A percentile compares a stretch with the other conserved stretches of the same genome.
These are phyloP conservation scores for Drosophila kokeensis DNA, from an alignment of 2,888 invertebrate species.

Conservation along the genomic window DNA sequence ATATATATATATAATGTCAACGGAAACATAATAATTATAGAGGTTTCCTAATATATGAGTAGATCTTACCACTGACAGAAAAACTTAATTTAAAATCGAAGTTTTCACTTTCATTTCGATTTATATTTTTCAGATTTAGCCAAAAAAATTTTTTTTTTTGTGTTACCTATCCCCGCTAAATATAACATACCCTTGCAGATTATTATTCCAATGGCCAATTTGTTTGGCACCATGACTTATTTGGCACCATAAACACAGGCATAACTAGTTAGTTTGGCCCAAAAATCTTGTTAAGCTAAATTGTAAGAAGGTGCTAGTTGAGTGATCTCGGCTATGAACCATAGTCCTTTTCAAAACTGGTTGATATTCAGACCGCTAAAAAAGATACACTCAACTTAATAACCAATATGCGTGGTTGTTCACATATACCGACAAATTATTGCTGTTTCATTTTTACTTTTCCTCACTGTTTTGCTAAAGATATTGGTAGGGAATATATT, in stretches of 20 bases:
- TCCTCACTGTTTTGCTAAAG: neutral
- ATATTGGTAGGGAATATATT: neutral
- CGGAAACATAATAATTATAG: neutral
- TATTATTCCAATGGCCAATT: neutral
- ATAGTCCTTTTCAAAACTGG: neutral
- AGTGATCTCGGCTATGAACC: neutral
- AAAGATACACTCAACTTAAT: neutral
- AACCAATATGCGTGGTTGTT: neutral
- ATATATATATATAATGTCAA: neutral
- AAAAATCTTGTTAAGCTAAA: neutral
- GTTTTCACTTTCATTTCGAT: neutral
- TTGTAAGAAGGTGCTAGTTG: neutral
- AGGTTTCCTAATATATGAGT: neutral
- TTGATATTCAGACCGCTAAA: neutral
- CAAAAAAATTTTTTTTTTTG: neutral
- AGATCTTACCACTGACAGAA: neutral
- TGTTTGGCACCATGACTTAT: neutral
- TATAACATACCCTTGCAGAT: neutral
- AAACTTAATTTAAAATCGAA: neutral
- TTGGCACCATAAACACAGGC: neutral
- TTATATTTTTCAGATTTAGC: neutral
- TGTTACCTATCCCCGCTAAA: neutral
- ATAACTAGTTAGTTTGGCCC: neutral
- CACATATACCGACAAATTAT: neutral
- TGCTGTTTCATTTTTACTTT: neutral